These are phyloP conservation scores for Meiosimyza decipiens DNA, from an alignment of 2,888 invertebrate species.

Conservation along the genomic window DNA sequence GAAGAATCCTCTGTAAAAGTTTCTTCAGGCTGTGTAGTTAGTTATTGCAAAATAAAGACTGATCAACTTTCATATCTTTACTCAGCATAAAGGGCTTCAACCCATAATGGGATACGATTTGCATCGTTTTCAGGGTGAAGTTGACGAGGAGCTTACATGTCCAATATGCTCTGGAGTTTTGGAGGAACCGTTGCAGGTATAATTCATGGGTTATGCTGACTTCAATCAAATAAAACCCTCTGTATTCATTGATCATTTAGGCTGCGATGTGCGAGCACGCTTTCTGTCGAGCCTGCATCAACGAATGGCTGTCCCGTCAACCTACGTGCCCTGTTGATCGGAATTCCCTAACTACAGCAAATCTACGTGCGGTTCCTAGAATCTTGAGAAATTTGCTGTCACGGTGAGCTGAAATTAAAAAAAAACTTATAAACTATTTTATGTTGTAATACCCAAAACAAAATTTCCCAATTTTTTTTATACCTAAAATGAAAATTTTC, in stretches of 20 bases:
- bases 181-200: constrained; percentile 93
- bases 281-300: constrained; percentile 93
- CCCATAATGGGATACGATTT: constrained; percentile 91
- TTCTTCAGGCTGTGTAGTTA: too few relatives aligned
- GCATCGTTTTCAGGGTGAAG: constrained; percentile 92
- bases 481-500: too few relatives aligned
- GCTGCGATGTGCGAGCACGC: constrained; percentile 97
- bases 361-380: constrained; percentile 90
- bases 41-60: too few relatives aligned
- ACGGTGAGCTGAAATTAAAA: constrained; percentile 69
- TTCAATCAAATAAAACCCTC: constrained; percentile 1
- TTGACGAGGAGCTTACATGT: constrained; percentile 96
- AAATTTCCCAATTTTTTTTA: too few relatives aligned
- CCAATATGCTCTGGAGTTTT: constrained; percentile 96
- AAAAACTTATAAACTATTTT: too few relatives aligned
- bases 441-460: too few relatives aligned
- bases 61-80: too few relatives aligned
- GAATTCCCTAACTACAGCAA: constrained; percentile 87
- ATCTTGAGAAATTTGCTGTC: constrained; percentile 92
- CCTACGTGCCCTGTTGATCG: constrained; percentile 96
- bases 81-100: background rate
- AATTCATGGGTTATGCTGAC: background rate
- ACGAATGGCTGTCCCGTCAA: constrained; percentile 93
- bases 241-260: constrained; percentile 67
- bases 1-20: too few relatives aligned